Evolutionary conservation across 2,888 invertebrate genomes (phyloP).

Genomic region (Calameuta filiformis): DNA sequence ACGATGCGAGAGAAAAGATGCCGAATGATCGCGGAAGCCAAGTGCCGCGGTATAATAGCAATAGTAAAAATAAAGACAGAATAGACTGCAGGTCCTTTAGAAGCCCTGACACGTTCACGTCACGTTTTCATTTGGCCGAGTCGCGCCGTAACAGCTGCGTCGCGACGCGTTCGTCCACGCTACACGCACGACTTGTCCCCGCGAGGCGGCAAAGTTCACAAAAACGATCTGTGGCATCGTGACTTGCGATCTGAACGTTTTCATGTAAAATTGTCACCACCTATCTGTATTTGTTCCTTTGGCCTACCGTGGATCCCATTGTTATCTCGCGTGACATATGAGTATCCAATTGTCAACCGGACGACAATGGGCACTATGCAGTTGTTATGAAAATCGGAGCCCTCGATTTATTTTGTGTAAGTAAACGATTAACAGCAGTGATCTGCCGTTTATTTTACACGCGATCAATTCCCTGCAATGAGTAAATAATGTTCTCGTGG

Average conservation of each 20-base stretch:
- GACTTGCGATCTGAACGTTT: not conserved
- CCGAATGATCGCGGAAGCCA: conserved; percentile 31
- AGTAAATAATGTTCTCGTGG: not conserved
- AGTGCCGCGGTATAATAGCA: conserved; percentile 16
- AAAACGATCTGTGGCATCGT: not conserved
- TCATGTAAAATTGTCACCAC: not conserved
- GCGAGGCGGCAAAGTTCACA: not conserved
- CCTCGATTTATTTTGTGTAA: not conserved
- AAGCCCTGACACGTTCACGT: not conserved
- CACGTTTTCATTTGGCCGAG: not conserved
- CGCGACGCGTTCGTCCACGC: not conserved
- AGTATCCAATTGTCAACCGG: not conserved
- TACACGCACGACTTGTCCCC: not conserved
- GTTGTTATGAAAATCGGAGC: not conserved
- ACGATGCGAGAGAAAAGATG: conserved; percentile 36
- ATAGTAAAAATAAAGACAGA: not conserved
- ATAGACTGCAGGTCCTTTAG: not conserved
- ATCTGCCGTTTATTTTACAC: not conserved
- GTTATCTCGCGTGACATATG: not conserved
- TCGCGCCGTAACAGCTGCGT: not conserved
- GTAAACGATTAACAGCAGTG: not conserved
- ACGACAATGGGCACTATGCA: not conserved
- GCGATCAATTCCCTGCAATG: not conserved
- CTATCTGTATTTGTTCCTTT: not conserved
- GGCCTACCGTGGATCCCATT: not conserved